These are phyloP conservation scores for Xanthia icteritia DNA, from an alignment of 2,888 invertebrate genomes.

Conservation along the genomic window DNA sequence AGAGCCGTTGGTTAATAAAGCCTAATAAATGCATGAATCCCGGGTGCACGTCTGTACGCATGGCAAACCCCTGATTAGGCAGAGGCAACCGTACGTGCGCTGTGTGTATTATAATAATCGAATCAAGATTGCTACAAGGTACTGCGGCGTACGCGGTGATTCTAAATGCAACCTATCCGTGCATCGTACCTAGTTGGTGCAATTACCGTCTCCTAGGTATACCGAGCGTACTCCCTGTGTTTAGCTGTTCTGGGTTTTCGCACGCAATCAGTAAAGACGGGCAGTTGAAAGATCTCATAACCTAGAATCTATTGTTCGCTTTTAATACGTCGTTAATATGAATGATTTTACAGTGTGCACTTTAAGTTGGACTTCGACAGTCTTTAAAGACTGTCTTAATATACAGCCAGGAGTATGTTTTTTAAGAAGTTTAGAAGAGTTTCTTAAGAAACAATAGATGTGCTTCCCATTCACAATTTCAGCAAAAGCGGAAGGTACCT, in stretches of 20 bases:
- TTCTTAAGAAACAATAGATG: constrained; percentile 18
- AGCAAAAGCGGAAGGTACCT: constrained; percentile 56
- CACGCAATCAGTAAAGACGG: constrained; percentile 70
- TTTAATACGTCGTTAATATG: constrained; percentile 24
- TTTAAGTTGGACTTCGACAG: constrained; percentile 6
- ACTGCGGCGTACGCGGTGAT: constrained; percentile 67
- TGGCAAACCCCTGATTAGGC: constrained; percentile 78
- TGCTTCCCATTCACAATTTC: constrained; percentile 33
- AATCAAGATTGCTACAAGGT: constrained; percentile 81
- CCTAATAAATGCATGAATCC: constrained; percentile 76
- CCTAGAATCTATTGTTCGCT: constrained; percentile 24
- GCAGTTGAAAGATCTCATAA: constrained; percentile 39
- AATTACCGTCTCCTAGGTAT: constrained; percentile 74
- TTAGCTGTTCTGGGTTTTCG: constrained; percentile 81
- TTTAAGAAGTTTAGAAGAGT: too few species aligned
- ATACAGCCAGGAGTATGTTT: too few species aligned
- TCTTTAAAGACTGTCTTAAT: too few species aligned
- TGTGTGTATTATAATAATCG: constrained; percentile 84
- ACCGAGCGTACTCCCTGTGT: constrained; percentile 74
- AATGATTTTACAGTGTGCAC: constrained; percentile 6
- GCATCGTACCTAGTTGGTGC: constrained; percentile 71
- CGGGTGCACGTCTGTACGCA: constrained; percentile 71
- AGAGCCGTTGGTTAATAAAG: constrained; percentile 71
- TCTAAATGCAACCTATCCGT: constrained; percentile 76
- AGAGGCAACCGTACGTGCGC: constrained; percentile 73